phyloP scores from a whole-genome alignment of 1,140 invertebrate genomes.

The Calephelis virginiensis region DNA sequence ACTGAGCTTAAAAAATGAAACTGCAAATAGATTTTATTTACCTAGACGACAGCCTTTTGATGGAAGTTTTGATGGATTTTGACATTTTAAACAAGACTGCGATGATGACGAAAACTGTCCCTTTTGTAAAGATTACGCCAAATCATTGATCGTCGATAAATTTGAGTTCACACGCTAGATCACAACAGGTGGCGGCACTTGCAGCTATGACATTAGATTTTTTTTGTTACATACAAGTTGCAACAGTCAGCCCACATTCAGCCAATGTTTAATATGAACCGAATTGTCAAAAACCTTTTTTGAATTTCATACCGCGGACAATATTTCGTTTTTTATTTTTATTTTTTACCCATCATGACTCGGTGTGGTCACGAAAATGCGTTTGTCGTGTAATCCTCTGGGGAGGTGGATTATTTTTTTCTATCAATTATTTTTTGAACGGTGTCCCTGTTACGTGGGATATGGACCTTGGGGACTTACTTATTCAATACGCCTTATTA shows the following conservation, averaged over 20 bases:
- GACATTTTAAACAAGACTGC: conserved; percentile 1
- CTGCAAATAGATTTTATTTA: background rate
- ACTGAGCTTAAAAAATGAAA: background rate
- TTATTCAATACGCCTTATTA: conserved; percentile 54
- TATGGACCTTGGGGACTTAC: conserved; percentile 42
- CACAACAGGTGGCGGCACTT: conserved; percentile 55
- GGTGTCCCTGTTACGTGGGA: conserved; percentile 54
- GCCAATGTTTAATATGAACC: too few species aligned
- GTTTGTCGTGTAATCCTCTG: conserved; percentile 73
- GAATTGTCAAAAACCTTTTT: conserved; percentile 20
- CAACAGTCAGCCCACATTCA: background rate
- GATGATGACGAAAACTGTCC: conserved; percentile 36
- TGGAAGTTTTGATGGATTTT: conserved; percentile 7
- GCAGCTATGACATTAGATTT: conserved; percentile 29
- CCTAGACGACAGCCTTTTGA: background rate
- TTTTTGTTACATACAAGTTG: background rate
- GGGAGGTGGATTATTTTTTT: conserved; percentile 69
- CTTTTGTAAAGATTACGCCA: conserved; percentile 57
- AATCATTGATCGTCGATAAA: conserved; percentile 66
- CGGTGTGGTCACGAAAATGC: conserved; percentile 71
- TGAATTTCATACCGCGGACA: conserved; percentile 39
- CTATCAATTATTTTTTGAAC: conserved; percentile 62
- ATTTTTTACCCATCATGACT: conserved; percentile 52
- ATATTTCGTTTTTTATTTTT: conserved; percentile 43
- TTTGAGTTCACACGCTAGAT: conserved; percentile 51